Evolutionary conservation across 2,888 invertebrate species (phyloP).

Genomic region (Willowsia nigromaculata): DNA sequence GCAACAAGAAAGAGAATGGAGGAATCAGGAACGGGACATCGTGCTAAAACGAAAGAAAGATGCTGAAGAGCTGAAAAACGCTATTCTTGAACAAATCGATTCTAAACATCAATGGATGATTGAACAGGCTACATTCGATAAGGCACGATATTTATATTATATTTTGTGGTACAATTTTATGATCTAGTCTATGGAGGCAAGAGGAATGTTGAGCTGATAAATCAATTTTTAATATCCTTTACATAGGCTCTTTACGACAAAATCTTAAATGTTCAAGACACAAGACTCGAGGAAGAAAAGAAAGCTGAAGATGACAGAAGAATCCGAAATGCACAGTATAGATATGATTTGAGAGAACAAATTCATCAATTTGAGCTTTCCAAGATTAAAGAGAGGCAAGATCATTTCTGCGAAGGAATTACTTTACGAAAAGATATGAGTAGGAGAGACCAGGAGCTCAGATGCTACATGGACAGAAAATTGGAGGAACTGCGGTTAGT

Average conservation of each 20-base stretch:
- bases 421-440: constrained; percentile 67
- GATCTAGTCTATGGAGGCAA: background rate
- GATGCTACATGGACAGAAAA: constrained; percentile 76
- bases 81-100: constrained; percentile 75
- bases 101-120: constrained; percentile 69
- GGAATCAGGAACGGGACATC: constrained; percentile 72
- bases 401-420: constrained; percentile 77
- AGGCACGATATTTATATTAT: constrained; percentile 20
- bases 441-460: constrained; percentile 72
- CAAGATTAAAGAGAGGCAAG: constrained; percentile 76
- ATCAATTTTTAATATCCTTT: background rate
- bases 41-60: constrained; percentile 65
- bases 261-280: constrained; percentile 74
- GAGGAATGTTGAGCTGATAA: background rate
- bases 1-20: constrained; percentile 77
- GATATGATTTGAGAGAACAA: constrained; percentile 76
- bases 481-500: constrained; percentile 74
- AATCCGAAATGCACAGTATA: constrained; percentile 74
- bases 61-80: constrained; percentile 69
- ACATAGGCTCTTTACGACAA: constrained; percentile 71
- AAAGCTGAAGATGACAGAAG: constrained; percentile 71
- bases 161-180: background rate
- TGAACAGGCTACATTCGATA: constrained; percentile 77
- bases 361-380: constrained; percentile 75
- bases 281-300: constrained; percentile 71